Percentiles rank a stretch among this genome's conserved stretches.
These are phyloP conservation scores for Chrysomela aeneicollis DNA, from an alignment of 2,888 invertebrate genomes.

Conservation along the genomic window DNA sequence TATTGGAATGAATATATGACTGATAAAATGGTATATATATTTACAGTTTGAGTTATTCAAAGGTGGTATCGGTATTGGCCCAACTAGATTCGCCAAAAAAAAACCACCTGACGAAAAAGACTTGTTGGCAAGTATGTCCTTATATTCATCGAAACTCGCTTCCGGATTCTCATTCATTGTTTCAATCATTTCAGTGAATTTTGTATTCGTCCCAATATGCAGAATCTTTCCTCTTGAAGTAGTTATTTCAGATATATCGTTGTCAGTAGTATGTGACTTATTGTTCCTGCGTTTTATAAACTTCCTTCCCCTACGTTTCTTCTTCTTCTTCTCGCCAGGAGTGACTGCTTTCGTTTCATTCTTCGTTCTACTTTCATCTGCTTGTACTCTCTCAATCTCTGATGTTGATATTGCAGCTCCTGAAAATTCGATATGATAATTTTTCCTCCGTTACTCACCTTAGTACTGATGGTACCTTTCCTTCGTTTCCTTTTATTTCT, in stretches of 20 bases:
- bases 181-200: slow-evolving; percentile 32
- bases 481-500: slow-evolving; percentile 23
- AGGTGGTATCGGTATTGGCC: slow-evolving; percentile 10
- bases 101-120: not conserved
- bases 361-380: not conserved
- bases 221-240: slow-evolving; percentile 27
- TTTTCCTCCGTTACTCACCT: too few relatives aligned
- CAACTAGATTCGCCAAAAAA: slow-evolving; percentile 21
- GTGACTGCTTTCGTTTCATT: not conserved
- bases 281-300: slow-evolving; percentile 31
- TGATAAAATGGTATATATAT: not conserved
- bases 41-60: not conserved
- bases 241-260: slow-evolving; percentile 37
- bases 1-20: too few relatives aligned
- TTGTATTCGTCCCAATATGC: slow-evolving; percentile 12
- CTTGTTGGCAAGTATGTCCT: slow-evolving; percentile 4
- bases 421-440: not conserved
- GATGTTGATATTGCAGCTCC: not conserved
- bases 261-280: slow-evolving; percentile 21
- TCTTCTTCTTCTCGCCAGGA: slow-evolving; percentile 3
- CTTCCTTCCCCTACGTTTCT: slow-evolving; percentile 24
- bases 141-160: slow-evolving; percentile 34
- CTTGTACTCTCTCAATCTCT: not conserved
- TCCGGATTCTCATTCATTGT: slow-evolving; percentile 40
- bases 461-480: slow-evolving; percentile 10